Evolutionary conservation across 2,888 invertebrate genomes (phyloP).

Genomic region (Tipula vernalis): DNA sequence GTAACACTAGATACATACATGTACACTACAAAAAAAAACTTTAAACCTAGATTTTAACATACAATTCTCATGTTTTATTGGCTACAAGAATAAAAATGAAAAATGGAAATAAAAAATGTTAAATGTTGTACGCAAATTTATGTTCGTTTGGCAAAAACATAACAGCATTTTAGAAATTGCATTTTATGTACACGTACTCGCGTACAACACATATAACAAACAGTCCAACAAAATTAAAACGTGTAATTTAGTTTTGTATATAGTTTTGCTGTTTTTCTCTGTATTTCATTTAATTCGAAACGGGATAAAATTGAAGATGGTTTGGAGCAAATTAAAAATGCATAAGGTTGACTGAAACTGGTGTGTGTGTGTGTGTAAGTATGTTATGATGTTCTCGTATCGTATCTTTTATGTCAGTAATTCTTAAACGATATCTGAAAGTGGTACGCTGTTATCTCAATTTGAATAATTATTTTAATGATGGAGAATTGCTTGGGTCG

Average conservation of each 20-base stretch:
- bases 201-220: neutral
- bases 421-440: too few relatives aligned
- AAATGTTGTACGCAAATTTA: neutral
- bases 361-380: neutral
- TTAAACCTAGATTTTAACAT: neutral
- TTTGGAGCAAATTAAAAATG: neutral
- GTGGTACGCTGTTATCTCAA: too few relatives aligned
- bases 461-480: too few relatives aligned
- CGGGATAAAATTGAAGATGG: neutral
- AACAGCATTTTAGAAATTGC: neutral
- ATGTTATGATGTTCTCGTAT: too few relatives aligned
- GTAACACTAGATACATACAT: neutral
- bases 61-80: neutral
- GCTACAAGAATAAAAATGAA: neutral
- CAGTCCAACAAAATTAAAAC: neutral
- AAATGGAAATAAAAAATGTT: neutral
- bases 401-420: too few relatives aligned
- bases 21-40: neutral
- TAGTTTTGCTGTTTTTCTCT: neutral
- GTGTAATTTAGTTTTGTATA: neutral
- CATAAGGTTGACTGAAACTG: neutral
- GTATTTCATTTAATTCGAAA: neutral
- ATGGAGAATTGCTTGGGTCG: too few relatives aligned
- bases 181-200: neutral
- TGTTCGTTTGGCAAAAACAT: neutral